Evolutionary conservation across 2,797 vertebrate species (phyloP).

Genomic region (Gila robusta): DNA sequence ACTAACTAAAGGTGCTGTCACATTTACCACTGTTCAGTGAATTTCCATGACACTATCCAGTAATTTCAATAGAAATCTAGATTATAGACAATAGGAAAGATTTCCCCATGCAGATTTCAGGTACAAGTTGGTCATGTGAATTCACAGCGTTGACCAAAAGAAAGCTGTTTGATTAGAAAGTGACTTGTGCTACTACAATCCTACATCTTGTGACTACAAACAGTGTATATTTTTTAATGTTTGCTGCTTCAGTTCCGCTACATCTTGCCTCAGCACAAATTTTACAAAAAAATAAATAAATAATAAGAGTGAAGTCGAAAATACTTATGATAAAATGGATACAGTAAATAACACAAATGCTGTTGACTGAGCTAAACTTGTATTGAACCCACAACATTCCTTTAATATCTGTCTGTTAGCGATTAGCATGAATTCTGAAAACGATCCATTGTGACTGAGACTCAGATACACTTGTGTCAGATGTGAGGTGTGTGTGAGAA

Average conservation of each 20-base stretch:
- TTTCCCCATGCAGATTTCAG: not conserved
- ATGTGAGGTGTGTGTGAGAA: constrained; percentile 4
- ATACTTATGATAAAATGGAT: not conserved
- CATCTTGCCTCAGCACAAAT: not conserved
- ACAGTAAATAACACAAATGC: not conserved
- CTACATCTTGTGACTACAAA: not conserved
- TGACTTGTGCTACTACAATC: not conserved
- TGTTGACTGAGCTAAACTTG: not conserved
- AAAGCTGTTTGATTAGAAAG: not conserved
- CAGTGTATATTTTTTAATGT: not conserved
- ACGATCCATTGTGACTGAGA: constrained; percentile 30
- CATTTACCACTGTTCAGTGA: not conserved
- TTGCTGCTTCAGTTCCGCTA: not conserved
- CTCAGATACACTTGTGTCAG: not conserved
- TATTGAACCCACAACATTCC: not conserved
- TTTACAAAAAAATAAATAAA: too few relatives aligned
- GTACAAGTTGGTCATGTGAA: not conserved
- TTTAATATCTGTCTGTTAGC: constrained; percentile 46
- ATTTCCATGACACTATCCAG: not conserved
- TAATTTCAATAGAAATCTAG: not conserved
- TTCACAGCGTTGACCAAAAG: not conserved
- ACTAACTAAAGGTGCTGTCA: not conserved
- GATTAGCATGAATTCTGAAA: constrained; percentile 23
- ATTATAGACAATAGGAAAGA: not conserved
- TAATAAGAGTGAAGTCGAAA: not conserved